Evolutionary conservation across 2,797 vertebrate genomes (phyloP), one percentile per base, ranked within the genome.

Genomic region (Erethizon dorsatum): DNA sequence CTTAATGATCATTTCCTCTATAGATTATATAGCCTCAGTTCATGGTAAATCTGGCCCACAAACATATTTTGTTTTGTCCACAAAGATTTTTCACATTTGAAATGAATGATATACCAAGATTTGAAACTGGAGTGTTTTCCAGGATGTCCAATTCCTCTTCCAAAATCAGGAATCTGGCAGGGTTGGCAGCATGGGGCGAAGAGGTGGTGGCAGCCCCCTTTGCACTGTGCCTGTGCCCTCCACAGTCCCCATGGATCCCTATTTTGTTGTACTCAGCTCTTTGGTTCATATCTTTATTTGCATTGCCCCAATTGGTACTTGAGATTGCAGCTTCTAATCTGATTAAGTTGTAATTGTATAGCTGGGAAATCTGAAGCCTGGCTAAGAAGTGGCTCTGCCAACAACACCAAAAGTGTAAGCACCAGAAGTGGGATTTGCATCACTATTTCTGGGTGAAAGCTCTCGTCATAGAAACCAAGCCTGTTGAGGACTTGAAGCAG

Each of bases 151-250:
- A 7, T 28, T 69, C 85, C 41, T 47, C 31, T 86, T 73, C 7
- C 4, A n/a, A 41, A 88, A 45, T 52, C 52, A 9, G 11, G 22
- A 18, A 9, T 45, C 22, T 67, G n/a, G 45, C 24, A 14, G 1
- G 0, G 6, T 8, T 52, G 20, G n/a, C 12, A 12, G 71, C 20
- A 4, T 3, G 0, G 4, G 2, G 28, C 9, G 18, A 37, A 9
- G 0, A 1, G 18, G 6, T 20, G 0, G 11, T 5, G 4, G 50
- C n/a, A 9, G 18, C 31, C 13, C 12, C 56, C 5, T 90, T 79
- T 24, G 15, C 9, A 11, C 12, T 63, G 20, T 26, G 54, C 17
- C 7, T 4, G 13, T 15, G 2, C 6, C 13, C 3, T 17, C 18
- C 12, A 5, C 0, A 2, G 56, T 52, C 20, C 31, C 56, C 15